phyloP scores from a whole-genome alignment of 2,113 vertebrate species.

The Emydocephalus ijimae region DNA sequence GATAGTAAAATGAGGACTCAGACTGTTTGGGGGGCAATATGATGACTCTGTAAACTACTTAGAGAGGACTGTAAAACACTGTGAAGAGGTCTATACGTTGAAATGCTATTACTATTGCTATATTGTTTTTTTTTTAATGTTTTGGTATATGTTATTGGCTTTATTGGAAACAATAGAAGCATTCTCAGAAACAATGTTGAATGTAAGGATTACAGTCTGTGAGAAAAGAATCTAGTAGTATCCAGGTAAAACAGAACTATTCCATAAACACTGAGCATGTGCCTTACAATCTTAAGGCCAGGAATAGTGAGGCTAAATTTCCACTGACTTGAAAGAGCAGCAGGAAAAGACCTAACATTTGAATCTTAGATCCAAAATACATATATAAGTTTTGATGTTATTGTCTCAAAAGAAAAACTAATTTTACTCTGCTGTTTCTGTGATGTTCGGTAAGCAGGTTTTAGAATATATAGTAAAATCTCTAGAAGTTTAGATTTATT shows the following conservation, averaged over 20 bases:
- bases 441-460: neutral
- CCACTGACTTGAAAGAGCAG: neutral
- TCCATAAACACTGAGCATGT: neutral
- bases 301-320: neutral
- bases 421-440: neutral
- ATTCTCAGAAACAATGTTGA: neutral
- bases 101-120: neutral
- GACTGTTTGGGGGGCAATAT: no score
- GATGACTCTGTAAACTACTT: no score
- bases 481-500: neutral
- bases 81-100: no score
- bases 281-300: neutral
- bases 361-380: neutral
- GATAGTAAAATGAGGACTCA: no score
- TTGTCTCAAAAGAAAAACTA: neutral
- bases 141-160: conserved; percentile 17
- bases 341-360: neutral
- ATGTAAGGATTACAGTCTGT: neutral
- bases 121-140: neutral
- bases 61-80: no score
- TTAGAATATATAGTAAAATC: neutral
- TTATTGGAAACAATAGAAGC: neutral
- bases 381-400: neutral
- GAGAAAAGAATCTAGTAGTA: neutral
- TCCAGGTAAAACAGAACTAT: neutral